These are phyloP conservation scores for Eristalis pertinax DNA, from an alignment of 2,888 invertebrate species.

Conservation along the genomic window DNA sequence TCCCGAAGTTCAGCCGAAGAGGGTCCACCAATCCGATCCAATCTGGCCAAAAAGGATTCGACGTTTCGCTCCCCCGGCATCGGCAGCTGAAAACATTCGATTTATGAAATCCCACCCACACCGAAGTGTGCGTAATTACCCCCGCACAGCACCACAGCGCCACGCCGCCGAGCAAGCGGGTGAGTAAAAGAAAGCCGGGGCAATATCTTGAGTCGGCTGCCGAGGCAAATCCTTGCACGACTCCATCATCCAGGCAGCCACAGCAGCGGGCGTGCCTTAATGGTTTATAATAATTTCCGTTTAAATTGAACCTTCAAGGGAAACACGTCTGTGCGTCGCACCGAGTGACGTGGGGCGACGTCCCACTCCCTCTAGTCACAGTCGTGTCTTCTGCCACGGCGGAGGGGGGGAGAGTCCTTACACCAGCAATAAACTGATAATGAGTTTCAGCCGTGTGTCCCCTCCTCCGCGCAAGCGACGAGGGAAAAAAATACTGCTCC, in stretches of 20 bases:
- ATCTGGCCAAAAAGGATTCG: neutral
- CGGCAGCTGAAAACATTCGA: neutral
- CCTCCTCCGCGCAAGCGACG: neutral
- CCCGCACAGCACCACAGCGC: neutral
- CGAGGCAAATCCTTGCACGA: neutral
- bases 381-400: neutral
- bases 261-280: slow-evolving; percentile 40
- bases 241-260: neutral
- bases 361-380: neutral
- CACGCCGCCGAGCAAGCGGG: neutral
- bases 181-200: neutral
- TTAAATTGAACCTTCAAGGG: slow-evolving; percentile 42
- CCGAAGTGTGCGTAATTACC: neutral
- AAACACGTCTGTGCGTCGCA: slow-evolving; percentile 18
- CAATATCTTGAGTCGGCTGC: neutral
- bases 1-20: slow-evolving; percentile 22
- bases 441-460: neutral
- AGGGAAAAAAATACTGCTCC: neutral
- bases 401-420: neutral
- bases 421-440: slow-evolving; percentile 21
- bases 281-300: slow-evolving; percentile 56
- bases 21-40: neutral
- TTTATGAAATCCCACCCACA: neutral
- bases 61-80: neutral
- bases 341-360: slow-evolving; percentile 5